Conservation (phyloP, 2,888 invertebrate species). For the Drosophila mercatorum region DNA sequence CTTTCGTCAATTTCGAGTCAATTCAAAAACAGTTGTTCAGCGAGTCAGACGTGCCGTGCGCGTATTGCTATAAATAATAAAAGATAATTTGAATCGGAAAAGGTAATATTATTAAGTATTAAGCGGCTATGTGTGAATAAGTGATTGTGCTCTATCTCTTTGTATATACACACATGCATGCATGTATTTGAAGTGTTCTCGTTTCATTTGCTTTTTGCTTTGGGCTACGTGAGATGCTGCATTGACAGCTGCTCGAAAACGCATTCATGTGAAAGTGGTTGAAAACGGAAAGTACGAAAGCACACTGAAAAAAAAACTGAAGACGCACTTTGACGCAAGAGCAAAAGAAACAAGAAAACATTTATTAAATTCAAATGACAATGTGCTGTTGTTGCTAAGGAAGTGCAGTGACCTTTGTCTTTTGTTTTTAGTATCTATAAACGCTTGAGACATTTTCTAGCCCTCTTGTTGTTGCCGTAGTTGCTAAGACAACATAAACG, state of each 20-base stretch:
- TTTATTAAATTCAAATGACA: conserved; percentile 36
- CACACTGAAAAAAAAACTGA: conserved; percentile 14
- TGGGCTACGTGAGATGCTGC: conserved; percentile 40
- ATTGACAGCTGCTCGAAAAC: conserved; percentile 38
- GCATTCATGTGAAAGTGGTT: conserved; percentile 42
- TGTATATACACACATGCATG: neutral
- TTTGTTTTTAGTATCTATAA: conserved; percentile 24
- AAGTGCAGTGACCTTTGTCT: conserved; percentile 67
- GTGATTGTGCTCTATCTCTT: neutral
- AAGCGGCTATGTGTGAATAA: conserved; percentile 25
- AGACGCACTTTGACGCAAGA: conserved; percentile 41
- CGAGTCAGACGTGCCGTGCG: conserved; percentile 34
- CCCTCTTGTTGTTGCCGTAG: conserved; percentile 4
- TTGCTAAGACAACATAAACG: conserved; percentile 15
- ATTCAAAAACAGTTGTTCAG: conserved; percentile 25
- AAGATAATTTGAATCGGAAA: conserved; percentile 15
- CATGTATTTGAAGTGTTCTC: conserved; percentile 8
- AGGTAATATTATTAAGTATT: conserved; percentile 36
- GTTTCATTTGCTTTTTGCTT: conserved; percentile 21
- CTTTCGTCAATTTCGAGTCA: conserved; percentile 6
- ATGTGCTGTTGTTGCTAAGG: conserved; percentile 17
- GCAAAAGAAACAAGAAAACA: conserved; percentile 30
- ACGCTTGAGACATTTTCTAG: conserved; percentile 24
- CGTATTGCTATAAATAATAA: conserved; percentile 13
- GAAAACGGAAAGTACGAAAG: conserved; percentile 47